Evolutionary conservation across 2,888 invertebrate species (phyloP).

Genomic region (Escarpia spicata): DNA sequence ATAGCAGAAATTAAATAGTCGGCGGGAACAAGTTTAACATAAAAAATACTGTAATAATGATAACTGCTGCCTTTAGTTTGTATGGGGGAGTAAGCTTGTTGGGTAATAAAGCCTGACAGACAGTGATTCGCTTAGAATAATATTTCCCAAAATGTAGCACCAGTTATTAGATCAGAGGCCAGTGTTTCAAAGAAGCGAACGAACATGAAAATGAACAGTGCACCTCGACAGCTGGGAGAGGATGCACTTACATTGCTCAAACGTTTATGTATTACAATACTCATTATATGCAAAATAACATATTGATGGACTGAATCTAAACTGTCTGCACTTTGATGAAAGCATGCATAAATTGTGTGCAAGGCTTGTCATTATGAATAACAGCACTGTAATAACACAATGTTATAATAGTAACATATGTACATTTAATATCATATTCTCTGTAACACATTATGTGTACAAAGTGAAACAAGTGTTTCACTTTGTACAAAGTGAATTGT

Average conservation of each 20-base stretch:
- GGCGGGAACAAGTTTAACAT: too few species aligned
- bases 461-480: too few species aligned
- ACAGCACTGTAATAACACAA: neutral
- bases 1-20: too few species aligned
- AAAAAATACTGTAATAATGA: too few species aligned
- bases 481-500: neutral
- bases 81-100: too few species aligned
- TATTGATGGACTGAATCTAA: neutral
- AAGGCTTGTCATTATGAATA: neutral
- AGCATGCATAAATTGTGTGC: neutral
- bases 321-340: neutral
- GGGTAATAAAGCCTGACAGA: neutral
- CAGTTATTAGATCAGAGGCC: neutral
- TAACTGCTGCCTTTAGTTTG: too few species aligned
- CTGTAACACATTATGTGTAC: neutral
- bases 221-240: too few species aligned
- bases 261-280: too few species aligned
- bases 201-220: too few species aligned
- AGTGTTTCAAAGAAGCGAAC: too few species aligned
- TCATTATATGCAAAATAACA: neutral
- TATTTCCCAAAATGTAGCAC: neutral
- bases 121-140: neutral
- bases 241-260: too few species aligned
- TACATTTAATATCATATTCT: neutral
- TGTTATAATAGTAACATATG: neutral